Base-by-base conservation (phyloP, 2,113 vertebrate species). In the Entosphenus tridentatus region DNA sequence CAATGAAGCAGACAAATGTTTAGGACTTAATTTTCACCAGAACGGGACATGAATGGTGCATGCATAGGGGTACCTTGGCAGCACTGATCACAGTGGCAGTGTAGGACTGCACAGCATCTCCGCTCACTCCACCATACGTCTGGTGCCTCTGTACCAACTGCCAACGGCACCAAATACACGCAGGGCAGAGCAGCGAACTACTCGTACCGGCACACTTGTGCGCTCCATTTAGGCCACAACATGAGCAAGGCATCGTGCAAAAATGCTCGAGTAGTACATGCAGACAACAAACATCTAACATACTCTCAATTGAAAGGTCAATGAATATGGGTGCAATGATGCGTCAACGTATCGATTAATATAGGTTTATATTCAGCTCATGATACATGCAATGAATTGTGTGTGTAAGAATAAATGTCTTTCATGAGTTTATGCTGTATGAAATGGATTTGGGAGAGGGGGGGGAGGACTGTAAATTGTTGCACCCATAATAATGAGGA, bases 51-150 rank as follows among this genome's bases (percentile, higher is more conserved):
- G 39, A 7, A 39, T 39, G 39, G 39, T 39, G 39, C 39, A 39
- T 39, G 39, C 39, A 39, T 39, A 39, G 39, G 39, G 39, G 39
- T 39, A 96, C 90, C 87, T 98, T 98, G 74, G 93, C 93, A 74
- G 93, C 93, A 72, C 87, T 98, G 81, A 96, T 96, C 77, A 98
- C 92, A 62, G 93, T 96, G 73, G 93, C 93, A 55, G 93, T 93
- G 57, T 98, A 96, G 57, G 93, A 98, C 82, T 98, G 93, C 73
- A 92, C 84, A 77, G 91, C 92, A 79, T 96, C 93, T 76, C 92
- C 90, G 71, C 93, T 96, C 74, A 88, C 92, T 77, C 93, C 93
- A 59, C 93, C 93, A 65, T 86, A 88, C 71, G 93, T 96, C 80
- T 96, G 93, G 80, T 98, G 90, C 81, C 89, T 95, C 75, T 89